Conservation (phyloP, 37 sponge, comb jelly and placozoan species). For the Axinella damicornis region DNA sequence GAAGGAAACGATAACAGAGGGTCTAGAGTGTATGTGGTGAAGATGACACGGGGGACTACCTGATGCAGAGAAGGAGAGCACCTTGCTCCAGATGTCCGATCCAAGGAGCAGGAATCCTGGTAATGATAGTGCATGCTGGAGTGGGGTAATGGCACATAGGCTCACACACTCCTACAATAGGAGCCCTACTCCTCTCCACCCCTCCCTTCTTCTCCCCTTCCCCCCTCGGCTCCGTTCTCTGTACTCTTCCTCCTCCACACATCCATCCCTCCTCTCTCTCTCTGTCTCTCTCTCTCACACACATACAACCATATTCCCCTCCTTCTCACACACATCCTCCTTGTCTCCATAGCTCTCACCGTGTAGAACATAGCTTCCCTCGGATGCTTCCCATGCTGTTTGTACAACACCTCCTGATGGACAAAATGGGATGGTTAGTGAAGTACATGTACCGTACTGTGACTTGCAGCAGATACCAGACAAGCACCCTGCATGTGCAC, state of each 20-base stretch:
- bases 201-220: too few species aligned
- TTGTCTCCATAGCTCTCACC: constrained; percentile 46
- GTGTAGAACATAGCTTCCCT: constrained; percentile 94
- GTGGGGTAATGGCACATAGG: not conserved
- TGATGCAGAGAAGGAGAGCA: constrained; percentile 51
- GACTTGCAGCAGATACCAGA: too few species aligned
- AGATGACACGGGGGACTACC: constrained; percentile 34
- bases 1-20: not conserved
- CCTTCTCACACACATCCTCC: too few species aligned
- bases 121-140: constrained; percentile 65
- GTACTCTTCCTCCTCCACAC: not conserved
- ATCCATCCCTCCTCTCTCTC: not conserved
- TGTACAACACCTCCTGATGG: constrained; percentile 77
- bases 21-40: not conserved
- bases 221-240: not conserved
- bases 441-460: too few species aligned
- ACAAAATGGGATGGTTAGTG: too few species aligned
- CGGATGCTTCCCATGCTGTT: constrained; percentile 86
- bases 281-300: not conserved
- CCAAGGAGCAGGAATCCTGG: constrained; percentile 84
- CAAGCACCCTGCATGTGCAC: too few species aligned
- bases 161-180: too few species aligned
- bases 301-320: not conserved
- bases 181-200: too few species aligned
- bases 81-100: constrained; percentile 57